These are phyloP conservation scores for Stichopus chloronotus DNA, from an alignment of 35 echinoderm and acorn worm species.

Conservation along the genomic window DNA sequence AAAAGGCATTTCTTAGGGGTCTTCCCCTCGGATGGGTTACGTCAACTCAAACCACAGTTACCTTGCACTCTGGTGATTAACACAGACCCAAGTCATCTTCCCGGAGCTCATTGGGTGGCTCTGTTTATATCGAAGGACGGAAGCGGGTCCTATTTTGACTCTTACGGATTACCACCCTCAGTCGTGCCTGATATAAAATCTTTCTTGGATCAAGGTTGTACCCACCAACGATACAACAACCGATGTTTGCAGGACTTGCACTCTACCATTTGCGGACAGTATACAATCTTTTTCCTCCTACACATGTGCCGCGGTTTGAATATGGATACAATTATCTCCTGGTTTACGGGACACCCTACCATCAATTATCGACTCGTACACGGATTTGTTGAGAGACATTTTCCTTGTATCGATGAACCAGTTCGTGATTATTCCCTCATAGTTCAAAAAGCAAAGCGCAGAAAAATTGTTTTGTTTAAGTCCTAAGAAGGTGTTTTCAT, in stretches of 20 bases:
- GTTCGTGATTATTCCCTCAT: neutral
- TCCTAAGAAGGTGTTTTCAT: no score
- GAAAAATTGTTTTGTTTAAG: neutral
- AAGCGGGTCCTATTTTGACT: neutral
- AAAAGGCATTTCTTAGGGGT: neutral
- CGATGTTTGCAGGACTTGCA: neutral
- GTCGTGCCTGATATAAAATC: neutral
- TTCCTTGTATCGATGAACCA: slow-evolving; percentile 7
- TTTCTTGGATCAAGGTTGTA: neutral
- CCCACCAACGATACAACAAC: neutral
- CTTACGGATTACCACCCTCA: slow-evolving; percentile 19
- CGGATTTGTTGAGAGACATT: slow-evolving; percentile 1
- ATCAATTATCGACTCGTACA: neutral
- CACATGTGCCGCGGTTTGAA: slow-evolving; percentile 12
- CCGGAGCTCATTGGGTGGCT: slow-evolving; percentile 20
- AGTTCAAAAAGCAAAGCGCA: neutral
- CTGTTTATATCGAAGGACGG: neutral
- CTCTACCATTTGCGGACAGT: slow-evolving; percentile 26
- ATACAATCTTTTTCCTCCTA: slow-evolving; percentile 16
- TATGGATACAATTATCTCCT: neutral
- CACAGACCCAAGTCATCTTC: neutral
- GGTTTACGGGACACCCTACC: neutral
- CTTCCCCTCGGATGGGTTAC: neutral
- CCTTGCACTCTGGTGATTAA: neutral
- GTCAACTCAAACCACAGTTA: neutral